Base-by-base conservation (phyloP, 1,140 invertebrate genomes). In the Phymorhynchus buccinoides region DNA sequence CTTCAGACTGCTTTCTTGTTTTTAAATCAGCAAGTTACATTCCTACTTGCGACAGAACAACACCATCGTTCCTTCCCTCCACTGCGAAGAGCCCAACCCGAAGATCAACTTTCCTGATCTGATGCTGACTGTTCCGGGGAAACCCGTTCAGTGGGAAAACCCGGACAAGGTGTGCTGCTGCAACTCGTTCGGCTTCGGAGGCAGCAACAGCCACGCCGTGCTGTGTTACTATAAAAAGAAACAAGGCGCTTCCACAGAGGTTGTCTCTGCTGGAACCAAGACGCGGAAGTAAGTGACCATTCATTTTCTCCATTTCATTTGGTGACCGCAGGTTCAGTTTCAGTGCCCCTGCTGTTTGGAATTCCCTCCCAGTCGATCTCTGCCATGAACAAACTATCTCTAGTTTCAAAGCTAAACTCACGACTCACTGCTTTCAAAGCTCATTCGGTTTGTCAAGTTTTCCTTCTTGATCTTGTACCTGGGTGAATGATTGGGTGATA, bases 181-280 rank as follows among this genome's bases (percentile, higher is more conserved):
- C n/a, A 91, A 91, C 80, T 90, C 87, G 39, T 91, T 91, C 87
- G 90, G 90, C 0, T 91, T 91, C 85, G 91, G 91, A 30, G 91
- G 91, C 14, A 89, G 89, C 56, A 91, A 91, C 78, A 84, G 86
- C n/a, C 91, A 91, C 84, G 89, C 88, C 37, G 83, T 89, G 56
- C 68, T 90, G 3, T 32, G 30, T 18, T n/a, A 48, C 39, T 80
- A 80, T 42, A 44, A 32, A 30, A 48, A 48, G 78, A n/a, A 22
- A 22, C 2, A 7, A 75, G 37, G 27, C 9, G 16, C 18, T 2
- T 0, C 4, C 4, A 30, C 35, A 22, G 14, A 62, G n/a, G n/a
- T 62, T 27, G 56, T 62, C 56, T 27, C 56, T 9, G 56, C 42
- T 42, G 22, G 2, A 6, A 18, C 75, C 1, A 44, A 78, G 18